These are phyloP conservation scores for Torymus texanus DNA, from an alignment of 2,888 invertebrate species.

Conservation along the genomic window DNA sequence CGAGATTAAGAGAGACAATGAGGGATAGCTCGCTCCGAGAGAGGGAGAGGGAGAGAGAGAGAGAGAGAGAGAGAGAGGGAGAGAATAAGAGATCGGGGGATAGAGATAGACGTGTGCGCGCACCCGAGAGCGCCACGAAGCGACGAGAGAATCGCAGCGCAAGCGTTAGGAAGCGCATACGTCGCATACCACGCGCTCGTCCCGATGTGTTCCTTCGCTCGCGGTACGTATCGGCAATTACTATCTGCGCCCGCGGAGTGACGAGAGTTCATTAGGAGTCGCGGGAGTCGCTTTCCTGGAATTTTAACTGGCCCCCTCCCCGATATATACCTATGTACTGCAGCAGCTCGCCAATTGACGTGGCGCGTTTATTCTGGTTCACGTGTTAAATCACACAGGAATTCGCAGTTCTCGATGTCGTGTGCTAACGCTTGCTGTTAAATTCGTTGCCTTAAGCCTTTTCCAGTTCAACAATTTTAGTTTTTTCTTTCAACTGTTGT, in stretches of 20 bases:
- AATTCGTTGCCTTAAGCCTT: too few relatives aligned
- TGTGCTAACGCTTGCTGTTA: too few relatives aligned
- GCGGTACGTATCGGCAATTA: slow-evolving; percentile 18
- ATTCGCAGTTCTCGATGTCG: too few relatives aligned
- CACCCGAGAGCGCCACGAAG: neutral
- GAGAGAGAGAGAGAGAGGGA: neutral
- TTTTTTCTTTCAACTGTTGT: too few relatives aligned
- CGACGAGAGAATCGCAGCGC: neutral
- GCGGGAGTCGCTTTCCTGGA: slow-evolving; percentile 17
- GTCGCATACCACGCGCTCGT: slow-evolving; percentile 26
- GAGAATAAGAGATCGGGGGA: neutral
- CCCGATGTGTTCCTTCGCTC: neutral
- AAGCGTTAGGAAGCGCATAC: slow-evolving; percentile 31
- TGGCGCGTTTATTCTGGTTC: too few relatives aligned
- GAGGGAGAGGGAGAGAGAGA: neutral
- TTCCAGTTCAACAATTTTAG: too few relatives aligned
- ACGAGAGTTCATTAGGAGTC: slow-evolving; percentile 33
- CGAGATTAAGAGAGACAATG: slow-evolving; percentile 35
- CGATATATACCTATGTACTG: too few relatives aligned
- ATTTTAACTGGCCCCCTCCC: slow-evolving; percentile 24
- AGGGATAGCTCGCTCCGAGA: neutral
- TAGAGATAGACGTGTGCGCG: neutral
- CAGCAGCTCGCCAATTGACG: too few relatives aligned
- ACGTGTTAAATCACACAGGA: too few relatives aligned
- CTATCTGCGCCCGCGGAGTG: slow-evolving; percentile 9